These are phyloP conservation scores for Chironomus tepperi DNA, from an alignment of 1,140 invertebrate species.

Conservation along the genomic window DNA sequence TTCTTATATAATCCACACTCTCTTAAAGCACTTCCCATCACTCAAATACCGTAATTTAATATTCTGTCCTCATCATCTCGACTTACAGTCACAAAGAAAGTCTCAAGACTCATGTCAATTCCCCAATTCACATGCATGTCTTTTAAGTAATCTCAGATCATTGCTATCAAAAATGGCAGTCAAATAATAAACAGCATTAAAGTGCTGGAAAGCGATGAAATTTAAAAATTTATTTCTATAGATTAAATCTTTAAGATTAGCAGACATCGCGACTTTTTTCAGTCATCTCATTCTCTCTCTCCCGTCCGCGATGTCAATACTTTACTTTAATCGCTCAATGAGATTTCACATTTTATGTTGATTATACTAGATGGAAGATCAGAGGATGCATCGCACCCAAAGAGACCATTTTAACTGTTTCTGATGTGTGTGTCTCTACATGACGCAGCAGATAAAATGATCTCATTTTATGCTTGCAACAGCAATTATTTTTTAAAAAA, in stretches of 20 bases:
- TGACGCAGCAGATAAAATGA: neutral
- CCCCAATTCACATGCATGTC: too few species aligned
- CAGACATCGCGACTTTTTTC: neutral
- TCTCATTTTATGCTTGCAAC: neutral
- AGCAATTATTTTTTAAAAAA: slow-evolving; percentile 15
- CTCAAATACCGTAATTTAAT: too few species aligned
- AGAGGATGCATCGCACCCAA: neutral
- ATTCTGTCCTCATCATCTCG: too few species aligned
- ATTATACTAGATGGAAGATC: neutral
- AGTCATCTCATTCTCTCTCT: neutral
- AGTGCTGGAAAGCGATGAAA: neutral
- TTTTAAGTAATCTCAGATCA: too few species aligned
- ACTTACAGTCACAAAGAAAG: too few species aligned
- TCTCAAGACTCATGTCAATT: too few species aligned
- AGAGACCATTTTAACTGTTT: neutral
- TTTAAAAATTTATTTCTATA: slow-evolving; percentile 3
- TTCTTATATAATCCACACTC: too few species aligned
- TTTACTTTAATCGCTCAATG: neutral
- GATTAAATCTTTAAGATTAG: neutral
- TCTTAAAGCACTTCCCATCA: too few species aligned
- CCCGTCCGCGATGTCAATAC: neutral
- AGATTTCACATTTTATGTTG: neutral
- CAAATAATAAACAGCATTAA: neutral
- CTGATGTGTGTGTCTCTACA: neutral
- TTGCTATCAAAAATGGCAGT: neutral